Evolutionary conservation across 53 echinoderm and acorn worm genomes (phyloP).

Genomic region (Echinometra lucunter): DNA sequence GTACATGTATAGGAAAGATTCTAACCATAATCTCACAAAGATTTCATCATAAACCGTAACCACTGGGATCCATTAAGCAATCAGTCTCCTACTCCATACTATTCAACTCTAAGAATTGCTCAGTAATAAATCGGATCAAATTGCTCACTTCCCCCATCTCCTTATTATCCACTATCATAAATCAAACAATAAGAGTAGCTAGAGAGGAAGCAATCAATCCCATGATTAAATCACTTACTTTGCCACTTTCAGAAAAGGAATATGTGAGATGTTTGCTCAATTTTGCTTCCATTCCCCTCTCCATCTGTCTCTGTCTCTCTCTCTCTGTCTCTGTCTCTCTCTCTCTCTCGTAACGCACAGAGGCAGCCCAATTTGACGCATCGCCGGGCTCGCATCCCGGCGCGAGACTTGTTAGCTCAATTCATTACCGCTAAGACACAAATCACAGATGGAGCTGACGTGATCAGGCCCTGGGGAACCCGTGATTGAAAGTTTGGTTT

Average conservation of each 20-base stretch:
- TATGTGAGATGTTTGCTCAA: conserved; percentile 17
- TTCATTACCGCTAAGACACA: conserved; percentile 60
- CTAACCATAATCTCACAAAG: neutral
- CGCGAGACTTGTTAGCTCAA: conserved; percentile 59
- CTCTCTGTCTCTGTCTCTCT: neutral
- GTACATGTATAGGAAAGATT: neutral
- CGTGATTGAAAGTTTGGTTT: conserved; percentile 25
- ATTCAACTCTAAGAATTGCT: neutral
- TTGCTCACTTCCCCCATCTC: neutral
- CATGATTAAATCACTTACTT: neutral
- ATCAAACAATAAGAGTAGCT: neutral
- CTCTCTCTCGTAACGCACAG: neutral
- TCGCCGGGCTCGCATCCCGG: neutral
- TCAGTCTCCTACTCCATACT: neutral
- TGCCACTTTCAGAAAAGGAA: neutral
- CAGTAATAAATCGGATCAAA: conserved; percentile 41
- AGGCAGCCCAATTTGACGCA: conserved; percentile 38
- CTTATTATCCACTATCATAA: neutral
- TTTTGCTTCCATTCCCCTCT: neutral
- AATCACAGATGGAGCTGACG: conserved; percentile 31
- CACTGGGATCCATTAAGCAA: neutral
- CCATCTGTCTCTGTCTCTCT: too few species aligned
- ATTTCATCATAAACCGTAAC: neutral
- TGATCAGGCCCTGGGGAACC: neutral
- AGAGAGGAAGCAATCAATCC: neutral